Percentiles rank a stretch among this genome's conserved stretches.
phyloP scores from a whole-genome alignment of 2,113 vertebrate genomes.

The Sturnira hondurensis region DNA sequence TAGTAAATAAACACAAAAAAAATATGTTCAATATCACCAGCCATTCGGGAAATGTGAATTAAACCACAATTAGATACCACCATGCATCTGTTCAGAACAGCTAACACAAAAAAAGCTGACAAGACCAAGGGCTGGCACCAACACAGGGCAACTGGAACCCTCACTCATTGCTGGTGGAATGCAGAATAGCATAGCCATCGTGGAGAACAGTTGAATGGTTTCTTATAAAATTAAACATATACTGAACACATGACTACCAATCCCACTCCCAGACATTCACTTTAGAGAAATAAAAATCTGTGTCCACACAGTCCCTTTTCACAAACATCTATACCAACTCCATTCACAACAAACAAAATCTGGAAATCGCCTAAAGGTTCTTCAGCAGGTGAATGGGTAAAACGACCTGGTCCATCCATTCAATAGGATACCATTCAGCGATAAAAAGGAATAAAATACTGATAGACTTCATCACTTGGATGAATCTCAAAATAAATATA shows the following conservation, averaged over 20 bases:
- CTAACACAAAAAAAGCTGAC: neutral
- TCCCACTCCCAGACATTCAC: neutral
- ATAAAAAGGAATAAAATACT: neutral
- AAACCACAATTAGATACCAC: neutral
- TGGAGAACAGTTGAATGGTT: neutral
- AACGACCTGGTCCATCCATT: neutral
- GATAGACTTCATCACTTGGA: neutral
- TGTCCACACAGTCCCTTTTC: neutral
- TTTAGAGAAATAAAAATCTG: neutral
- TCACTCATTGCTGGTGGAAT: fast-evolving
- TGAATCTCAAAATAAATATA: neutral
- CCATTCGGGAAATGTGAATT: neutral
- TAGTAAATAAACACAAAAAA: neutral
- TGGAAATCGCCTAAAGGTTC: neutral
- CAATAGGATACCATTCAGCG: neutral
- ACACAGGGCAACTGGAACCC: neutral
- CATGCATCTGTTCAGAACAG: neutral
- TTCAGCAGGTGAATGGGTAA: neutral
- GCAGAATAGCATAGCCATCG: neutral
- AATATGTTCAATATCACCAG: neutral
- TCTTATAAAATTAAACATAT: neutral
- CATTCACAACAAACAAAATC: neutral
- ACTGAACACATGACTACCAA: neutral
- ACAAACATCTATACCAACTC: neutral
- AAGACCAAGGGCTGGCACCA: neutral